These are phyloP conservation scores for Saccopteryx leptura DNA, from an alignment of 2,113 vertebrate species.

Conservation along the genomic window DNA sequence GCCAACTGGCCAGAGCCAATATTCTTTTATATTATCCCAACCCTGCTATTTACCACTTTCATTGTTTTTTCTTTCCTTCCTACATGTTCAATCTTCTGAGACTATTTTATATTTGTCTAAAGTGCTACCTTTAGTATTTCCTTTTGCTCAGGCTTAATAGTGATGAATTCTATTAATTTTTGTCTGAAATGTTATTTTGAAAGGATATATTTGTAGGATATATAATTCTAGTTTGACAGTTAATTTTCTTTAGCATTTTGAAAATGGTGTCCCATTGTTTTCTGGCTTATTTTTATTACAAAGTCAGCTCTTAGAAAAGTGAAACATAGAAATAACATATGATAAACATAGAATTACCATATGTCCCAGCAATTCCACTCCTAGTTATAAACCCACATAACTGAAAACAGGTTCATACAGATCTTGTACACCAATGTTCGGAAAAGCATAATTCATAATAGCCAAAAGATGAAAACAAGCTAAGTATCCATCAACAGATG, in stretches of 20 bases:
- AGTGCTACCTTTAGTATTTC: not conserved
- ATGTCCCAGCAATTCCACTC: not conserved
- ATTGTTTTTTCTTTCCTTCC: not conserved
- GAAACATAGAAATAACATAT: not conserved
- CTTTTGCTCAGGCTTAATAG: not conserved
- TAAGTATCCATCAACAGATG: not conserved
- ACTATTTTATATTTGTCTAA: constrained; percentile 1
- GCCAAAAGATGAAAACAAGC: too few relatives aligned
- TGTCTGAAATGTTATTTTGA: not conserved
- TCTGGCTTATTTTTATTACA: not conserved
- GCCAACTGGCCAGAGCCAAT: not conserved
- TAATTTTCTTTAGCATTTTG: not conserved
- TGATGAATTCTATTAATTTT: not conserved
- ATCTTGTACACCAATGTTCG: not conserved
- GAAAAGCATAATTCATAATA: too few relatives aligned
- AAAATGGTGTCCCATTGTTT: not conserved
- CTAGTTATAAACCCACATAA: not conserved
- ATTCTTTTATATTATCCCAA: not conserved
- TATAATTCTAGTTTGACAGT: not conserved
- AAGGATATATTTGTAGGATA: not conserved
- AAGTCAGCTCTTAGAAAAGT: constrained; percentile 21
- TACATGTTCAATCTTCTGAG: not conserved
- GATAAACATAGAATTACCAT: not conserved
- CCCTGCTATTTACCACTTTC: not conserved
- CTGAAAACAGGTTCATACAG: not conserved